Percentiles rank a stretch among this genome's conserved stretches.
phyloP scores from a whole-genome alignment of 2,113 vertebrate genomes.

The Poecilia latipinna region DNA sequence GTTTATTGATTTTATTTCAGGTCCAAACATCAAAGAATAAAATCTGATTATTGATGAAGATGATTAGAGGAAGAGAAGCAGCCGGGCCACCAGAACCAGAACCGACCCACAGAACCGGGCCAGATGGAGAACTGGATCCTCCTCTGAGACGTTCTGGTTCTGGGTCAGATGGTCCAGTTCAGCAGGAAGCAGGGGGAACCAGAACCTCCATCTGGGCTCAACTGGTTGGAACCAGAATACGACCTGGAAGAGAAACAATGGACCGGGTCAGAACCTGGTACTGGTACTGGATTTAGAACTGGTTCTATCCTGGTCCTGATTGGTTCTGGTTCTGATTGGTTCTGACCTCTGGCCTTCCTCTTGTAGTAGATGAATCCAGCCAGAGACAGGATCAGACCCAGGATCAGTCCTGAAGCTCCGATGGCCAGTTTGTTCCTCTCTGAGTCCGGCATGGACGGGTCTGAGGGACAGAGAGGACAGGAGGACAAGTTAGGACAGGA shows the following conservation, averaged over 20 bases:
- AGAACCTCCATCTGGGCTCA: rapidly evolving
- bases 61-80: not conserved
- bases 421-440: conserved; percentile 52
- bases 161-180: too few species aligned
- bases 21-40: not conserved
- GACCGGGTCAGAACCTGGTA: not conserved
- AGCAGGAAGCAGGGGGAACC: rapidly evolving
- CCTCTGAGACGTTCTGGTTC: rapidly evolving
- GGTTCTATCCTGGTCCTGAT: too few species aligned
- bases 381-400: conserved; percentile 66
- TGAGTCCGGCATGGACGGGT: conserved; percentile 55
- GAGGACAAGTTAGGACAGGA: not conserved
- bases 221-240: not conserved
- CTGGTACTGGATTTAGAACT: not conserved
- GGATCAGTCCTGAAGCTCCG: conserved; percentile 59
- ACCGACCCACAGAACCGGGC: not conserved
- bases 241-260: conserved; percentile 1
- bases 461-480: conserved; percentile 11
- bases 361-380: conserved; percentile 68
- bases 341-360: conserved; percentile 50
- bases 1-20: too few species aligned
- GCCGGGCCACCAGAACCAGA: not conserved
- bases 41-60: not conserved
- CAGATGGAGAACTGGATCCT: not conserved
- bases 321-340: not conserved